Percentiles rank a stretch among this genome's conserved stretches.
phyloP scores from a whole-genome alignment of 1,140 invertebrate genomes.

The Drosophila malerkotliana region DNA sequence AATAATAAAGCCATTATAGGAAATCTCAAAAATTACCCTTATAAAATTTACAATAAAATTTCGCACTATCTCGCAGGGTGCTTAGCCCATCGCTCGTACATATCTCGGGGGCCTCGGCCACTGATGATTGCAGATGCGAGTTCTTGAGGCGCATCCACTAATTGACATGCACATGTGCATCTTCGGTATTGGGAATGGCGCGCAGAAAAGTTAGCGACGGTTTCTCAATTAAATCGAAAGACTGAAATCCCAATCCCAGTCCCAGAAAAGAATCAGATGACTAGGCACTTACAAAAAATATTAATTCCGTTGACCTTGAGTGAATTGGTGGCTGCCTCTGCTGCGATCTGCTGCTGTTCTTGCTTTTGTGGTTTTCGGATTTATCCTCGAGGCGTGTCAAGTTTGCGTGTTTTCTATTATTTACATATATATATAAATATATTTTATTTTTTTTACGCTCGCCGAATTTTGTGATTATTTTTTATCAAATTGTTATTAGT shows the following conservation, averaged over 20 bases:
- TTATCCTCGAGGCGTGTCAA: constrained; percentile 47
- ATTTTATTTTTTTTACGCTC: constrained; percentile 39
- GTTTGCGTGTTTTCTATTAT: constrained; percentile 46
- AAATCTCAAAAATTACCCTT: neutral
- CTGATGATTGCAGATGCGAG: constrained; percentile 18
- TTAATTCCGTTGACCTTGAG: constrained; percentile 81
- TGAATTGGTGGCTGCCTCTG: constrained; percentile 64
- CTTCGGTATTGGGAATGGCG: constrained; percentile 10
- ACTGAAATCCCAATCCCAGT: constrained; percentile 6
- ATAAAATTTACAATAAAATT: neutral
- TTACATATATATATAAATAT: constrained; percentile 16
- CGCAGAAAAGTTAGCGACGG: constrained; percentile 23
- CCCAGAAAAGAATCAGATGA: constrained; percentile 16
- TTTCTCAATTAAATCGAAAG: constrained; percentile 37
- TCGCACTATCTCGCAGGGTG: neutral
- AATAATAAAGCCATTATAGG: no score
- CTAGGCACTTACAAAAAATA: constrained; percentile 75
- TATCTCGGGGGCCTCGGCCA: neutral
- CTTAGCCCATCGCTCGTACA: neutral
- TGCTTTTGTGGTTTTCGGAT: constrained; percentile 24
- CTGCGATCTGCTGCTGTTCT: constrained; percentile 24
- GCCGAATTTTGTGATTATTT: constrained; percentile 27
- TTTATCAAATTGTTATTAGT: constrained; percentile 40
- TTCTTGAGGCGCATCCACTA: constrained; percentile 50
- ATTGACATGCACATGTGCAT: constrained; percentile 79